These are phyloP conservation scores for Eupithecia subfuscata DNA, from an alignment of 2,888 invertebrate genomes.

Conservation along the genomic window DNA sequence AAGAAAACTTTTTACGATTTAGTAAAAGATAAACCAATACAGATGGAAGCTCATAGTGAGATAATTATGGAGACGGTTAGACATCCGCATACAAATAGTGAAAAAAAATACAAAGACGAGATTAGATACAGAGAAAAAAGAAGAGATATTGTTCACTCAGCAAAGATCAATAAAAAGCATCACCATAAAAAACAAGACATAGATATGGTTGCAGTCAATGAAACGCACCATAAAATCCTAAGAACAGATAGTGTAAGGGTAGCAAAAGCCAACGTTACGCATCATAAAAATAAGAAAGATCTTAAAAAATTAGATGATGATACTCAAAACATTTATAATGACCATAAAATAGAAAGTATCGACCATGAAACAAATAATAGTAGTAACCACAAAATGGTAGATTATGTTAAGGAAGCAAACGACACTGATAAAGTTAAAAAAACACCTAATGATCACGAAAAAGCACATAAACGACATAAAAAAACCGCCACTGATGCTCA, in stretches of 20 bases:
- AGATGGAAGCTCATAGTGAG: constrained; percentile 41
- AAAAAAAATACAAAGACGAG: neutral
- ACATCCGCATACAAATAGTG: neutral
- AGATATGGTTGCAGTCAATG: neutral
- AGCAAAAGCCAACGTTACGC: neutral
- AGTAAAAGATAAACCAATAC: constrained; percentile 47
- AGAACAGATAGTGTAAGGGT: neutral
- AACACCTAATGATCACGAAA: neutral
- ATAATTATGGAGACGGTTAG: constrained; percentile 14
- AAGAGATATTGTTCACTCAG: neutral
- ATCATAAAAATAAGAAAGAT: neutral
- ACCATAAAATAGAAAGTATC: neutral
- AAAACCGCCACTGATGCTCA: neutral
- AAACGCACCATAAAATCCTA: neutral
- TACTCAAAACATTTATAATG: neutral
- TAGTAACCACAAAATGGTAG: neutral
- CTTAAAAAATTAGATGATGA: neutral
- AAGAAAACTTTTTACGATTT: constrained; percentile 53
- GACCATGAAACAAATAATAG: neutral
- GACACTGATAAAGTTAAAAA: neutral
- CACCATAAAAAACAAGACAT: neutral
- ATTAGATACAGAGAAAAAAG: neutral
- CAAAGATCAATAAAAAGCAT: neutral
- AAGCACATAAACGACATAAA: neutral
- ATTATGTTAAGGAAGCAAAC: neutral